phyloP scores from a whole-genome alignment of 2,113 vertebrate species.

The Guaruba guarouba region DNA sequence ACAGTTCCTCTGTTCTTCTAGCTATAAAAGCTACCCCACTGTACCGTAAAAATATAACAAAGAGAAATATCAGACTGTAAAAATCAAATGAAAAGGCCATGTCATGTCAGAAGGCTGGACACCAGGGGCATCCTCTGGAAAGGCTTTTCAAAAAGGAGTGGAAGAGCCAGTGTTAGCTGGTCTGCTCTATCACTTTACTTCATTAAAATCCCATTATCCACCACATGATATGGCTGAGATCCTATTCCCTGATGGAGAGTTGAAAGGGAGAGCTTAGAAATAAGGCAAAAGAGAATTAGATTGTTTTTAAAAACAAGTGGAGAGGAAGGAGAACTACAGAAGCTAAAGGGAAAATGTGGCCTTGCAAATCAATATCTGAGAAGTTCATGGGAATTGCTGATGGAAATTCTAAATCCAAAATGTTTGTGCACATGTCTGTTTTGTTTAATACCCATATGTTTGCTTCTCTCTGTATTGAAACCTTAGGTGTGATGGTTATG shows the following conservation, averaged over 20 bases:
- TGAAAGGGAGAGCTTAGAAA: not conserved
- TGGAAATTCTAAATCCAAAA: not conserved
- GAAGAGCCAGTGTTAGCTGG: not conserved
- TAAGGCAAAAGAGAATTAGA: not conserved
- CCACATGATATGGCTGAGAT: not conserved
- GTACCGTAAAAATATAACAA: not conserved
- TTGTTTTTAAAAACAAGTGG: not conserved
- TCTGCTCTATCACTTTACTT: not conserved
- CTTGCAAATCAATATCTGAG: not conserved
- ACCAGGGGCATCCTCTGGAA: not conserved
- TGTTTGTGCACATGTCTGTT: not conserved
- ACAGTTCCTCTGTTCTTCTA: not conserved
- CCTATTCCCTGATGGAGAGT: not conserved
- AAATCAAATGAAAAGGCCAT: not conserved
- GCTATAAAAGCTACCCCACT: not conserved
- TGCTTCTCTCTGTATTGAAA: not conserved
- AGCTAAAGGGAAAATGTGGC: not conserved
- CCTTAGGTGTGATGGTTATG: not conserved
- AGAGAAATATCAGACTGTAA: not conserved
- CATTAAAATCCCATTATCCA: conserved; percentile 7
- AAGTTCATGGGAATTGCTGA: not conserved
- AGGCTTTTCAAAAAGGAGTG: not conserved
- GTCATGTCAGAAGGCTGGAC: not conserved
- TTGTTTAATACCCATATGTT: not conserved
- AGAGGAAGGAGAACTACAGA: not conserved